phyloP scores from a whole-genome alignment of 2,888 invertebrate genomes.

The Bursaphelenchus okinawaensis region DNA sequence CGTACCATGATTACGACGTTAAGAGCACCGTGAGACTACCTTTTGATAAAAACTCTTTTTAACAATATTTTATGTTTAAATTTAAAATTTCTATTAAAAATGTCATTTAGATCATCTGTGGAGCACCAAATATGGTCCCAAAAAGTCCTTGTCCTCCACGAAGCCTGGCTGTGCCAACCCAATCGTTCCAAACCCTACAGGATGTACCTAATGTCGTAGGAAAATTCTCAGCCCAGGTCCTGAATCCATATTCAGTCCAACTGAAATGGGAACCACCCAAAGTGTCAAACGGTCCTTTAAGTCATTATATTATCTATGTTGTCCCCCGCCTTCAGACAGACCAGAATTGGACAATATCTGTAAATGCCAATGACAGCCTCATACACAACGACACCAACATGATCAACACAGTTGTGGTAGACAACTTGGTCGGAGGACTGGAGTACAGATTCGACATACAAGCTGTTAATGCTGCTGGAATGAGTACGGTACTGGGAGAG shows the following conservation, averaged over 20 bases:
- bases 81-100: background rate
- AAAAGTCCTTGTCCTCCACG: background rate
- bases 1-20: slow-evolving; percentile 50
- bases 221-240: slow-evolving; percentile 20
- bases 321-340: background rate
- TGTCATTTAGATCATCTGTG: background rate
- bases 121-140: too few species aligned
- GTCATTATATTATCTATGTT: slow-evolving; percentile 15
- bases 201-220: slow-evolving; percentile 49
- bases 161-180: background rate
- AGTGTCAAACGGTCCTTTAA: slow-evolving; percentile 50
- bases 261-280: slow-evolving; percentile 47
- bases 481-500: slow-evolving; percentile 35
- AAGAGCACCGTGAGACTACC: slow-evolving; percentile 25
- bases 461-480: slow-evolving; percentile 53
- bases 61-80: too few species aligned
- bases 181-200: slow-evolving; percentile 44
- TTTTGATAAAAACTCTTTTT: too few species aligned
- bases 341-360: background rate
- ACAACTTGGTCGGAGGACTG: slow-evolving; percentile 46
- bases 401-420: slow-evolving; percentile 33
- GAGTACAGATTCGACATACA: slow-evolving; percentile 32
- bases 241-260: slow-evolving; percentile 50
- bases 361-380: slow-evolving; percentile 19
- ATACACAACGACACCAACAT: slow-evolving; percentile 2